Percentiles rank a stretch among this genome's conserved stretches.
phyloP scores from a whole-genome alignment of 2,888 invertebrate species.

The Xanthorhoe designata region DNA sequence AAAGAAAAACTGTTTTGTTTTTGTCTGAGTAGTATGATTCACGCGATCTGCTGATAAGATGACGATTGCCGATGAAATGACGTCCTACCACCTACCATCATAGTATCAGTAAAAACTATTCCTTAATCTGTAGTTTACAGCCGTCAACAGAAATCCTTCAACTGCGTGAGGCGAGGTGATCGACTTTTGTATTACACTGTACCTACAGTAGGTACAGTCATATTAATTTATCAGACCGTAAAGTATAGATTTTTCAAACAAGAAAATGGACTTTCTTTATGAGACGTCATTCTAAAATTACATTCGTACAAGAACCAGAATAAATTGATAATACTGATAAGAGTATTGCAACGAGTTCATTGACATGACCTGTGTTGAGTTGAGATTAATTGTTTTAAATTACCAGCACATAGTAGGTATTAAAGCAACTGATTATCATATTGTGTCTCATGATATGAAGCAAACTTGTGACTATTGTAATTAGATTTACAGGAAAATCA shows the following conservation, averaged over 20 bases:
- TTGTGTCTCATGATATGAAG: not conserved
- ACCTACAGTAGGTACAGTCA: too few species aligned
- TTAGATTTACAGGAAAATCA: slow-evolving; percentile 41
- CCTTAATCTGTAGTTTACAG: slow-evolving; percentile 32
- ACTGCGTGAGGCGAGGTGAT: slow-evolving; percentile 29
- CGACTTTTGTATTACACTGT: slow-evolving; percentile 24
- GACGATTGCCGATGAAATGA: slow-evolving; percentile 45
- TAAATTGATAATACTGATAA: slow-evolving; percentile 15
- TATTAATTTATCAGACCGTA: not conserved
- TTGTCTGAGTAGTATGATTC: slow-evolving; percentile 51
- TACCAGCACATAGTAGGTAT: not conserved
- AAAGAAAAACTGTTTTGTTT: slow-evolving; percentile 47
- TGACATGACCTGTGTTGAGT: slow-evolving; percentile 46
- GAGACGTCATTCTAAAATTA: slow-evolving; percentile 6
- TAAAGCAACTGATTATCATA: not conserved
- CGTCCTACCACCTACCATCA: slow-evolving; percentile 34
- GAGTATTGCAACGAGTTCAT: slow-evolving; percentile 43
- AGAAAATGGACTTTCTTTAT: not conserved
- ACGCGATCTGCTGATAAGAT: slow-evolving; percentile 56
- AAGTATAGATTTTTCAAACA: not conserved
- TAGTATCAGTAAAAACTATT: slow-evolving; percentile 18
- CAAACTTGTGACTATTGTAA: slow-evolving; percentile 30
- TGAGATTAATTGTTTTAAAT: slow-evolving; percentile 20
- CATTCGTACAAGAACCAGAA: not conserved
- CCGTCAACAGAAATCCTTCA: slow-evolving; percentile 34